These are phyloP conservation scores for Hypolimnas misippus DNA, from an alignment of 2,888 invertebrate genomes.

Conservation along the genomic window DNA sequence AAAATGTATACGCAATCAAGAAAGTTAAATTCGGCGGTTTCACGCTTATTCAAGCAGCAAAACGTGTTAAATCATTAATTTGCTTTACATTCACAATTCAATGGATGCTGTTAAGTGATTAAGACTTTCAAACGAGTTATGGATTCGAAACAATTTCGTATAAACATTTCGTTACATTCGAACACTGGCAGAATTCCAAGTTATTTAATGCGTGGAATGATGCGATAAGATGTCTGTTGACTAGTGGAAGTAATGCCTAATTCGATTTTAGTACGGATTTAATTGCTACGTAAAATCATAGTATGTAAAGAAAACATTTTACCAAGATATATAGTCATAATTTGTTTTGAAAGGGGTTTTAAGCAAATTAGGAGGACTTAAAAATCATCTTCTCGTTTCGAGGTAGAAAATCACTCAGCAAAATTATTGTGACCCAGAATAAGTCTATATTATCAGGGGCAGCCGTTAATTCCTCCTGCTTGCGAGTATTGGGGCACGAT, in stretches of 20 bases:
- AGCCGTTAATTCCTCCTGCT: no score
- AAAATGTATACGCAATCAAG: conserved; percentile 7
- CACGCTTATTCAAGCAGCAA: conserved; percentile 4
- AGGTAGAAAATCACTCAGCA: no score
- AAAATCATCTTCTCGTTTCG: no score
- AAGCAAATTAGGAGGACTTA: no score
- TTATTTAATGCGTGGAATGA: conserved; percentile 30
- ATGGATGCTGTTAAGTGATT: conserved; percentile 10
- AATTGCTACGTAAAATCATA: no score
- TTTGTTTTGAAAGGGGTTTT: no score
- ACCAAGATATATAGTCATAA: no score
- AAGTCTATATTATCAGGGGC: no score
- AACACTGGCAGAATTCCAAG: conserved; percentile 32
- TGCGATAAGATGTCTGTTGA: conserved; percentile 25
- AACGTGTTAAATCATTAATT: conserved; percentile 11
- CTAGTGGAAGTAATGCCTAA: conserved; percentile 4
- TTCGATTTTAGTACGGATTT: not conserved
- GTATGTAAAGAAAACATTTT: no score
- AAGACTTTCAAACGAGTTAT: conserved; percentile 19
- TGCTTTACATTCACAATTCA: conserved; percentile 14
- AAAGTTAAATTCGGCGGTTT: conserved; percentile 13
- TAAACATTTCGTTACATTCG: conserved; percentile 6
- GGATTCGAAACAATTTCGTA: conserved; percentile 24
- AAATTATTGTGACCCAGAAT: no score
- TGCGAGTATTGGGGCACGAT: no score